Evolutionary conservation across 2,888 invertebrate species (phyloP).

Genomic region (Ernsta delagoae): DNA sequence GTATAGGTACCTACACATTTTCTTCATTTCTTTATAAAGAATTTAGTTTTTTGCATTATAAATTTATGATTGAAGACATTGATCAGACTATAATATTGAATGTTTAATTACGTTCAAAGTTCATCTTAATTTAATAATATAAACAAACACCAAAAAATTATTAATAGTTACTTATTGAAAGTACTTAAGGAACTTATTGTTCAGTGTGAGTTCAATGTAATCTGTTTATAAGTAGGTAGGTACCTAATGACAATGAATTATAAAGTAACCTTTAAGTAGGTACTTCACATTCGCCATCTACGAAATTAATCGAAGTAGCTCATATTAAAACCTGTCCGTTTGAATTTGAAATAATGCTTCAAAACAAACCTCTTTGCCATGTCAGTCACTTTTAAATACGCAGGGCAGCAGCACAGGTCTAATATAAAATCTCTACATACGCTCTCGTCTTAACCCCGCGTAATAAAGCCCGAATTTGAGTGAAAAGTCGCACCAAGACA

Average conservation of each 20-base stretch:
- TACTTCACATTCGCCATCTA: conserved; percentile 38
- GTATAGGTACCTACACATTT: too few species aligned
- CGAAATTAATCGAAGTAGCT: conserved; percentile 6
- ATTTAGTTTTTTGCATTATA: too few species aligned
- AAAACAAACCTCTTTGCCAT: conserved; percentile 30
- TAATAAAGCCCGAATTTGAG: conserved; percentile 12
- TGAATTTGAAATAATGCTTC: conserved; percentile 32
- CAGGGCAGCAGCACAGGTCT: background rate
- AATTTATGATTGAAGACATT: too few species aligned
- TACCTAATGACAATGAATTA: conserved; percentile 35
- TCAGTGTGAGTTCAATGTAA: too few species aligned
- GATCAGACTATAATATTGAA: too few species aligned
- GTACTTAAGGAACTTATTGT: too few species aligned
- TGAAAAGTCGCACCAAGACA: background rate
- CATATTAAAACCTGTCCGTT: conserved; percentile 24
- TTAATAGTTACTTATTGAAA: too few species aligned
- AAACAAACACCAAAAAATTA: too few species aligned
- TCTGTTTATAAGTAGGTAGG: conserved; percentile 29
- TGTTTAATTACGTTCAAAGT: too few species aligned
- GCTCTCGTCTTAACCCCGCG: background rate
- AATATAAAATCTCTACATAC: background rate
- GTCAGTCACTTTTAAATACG: conserved; percentile 34
- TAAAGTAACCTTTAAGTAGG: conserved; percentile 45
- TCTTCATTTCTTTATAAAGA: too few species aligned
- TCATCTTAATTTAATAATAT: too few species aligned